Evolutionary conservation across 2,797 vertebrate species (phyloP).

Genomic region (Periophthalmus magnuspinnatus): DNA sequence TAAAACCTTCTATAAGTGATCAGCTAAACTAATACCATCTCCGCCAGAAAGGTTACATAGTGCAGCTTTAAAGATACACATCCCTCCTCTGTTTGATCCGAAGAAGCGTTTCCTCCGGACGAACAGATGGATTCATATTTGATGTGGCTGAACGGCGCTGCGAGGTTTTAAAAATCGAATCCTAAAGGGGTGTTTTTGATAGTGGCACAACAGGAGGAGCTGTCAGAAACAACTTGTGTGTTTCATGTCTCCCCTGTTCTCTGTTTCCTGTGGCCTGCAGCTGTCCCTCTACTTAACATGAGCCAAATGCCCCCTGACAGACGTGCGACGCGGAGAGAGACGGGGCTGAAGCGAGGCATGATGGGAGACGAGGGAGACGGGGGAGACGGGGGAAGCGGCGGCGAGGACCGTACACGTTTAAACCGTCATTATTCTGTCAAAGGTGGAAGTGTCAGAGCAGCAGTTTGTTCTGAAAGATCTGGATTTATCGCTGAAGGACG

Average conservation of each 20-base stretch:
- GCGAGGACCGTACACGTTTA: constrained; percentile 32
- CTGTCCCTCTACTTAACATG: constrained; percentile 71
- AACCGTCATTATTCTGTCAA: constrained; percentile 2
- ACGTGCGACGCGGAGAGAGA: constrained; percentile 59
- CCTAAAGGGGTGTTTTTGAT: constrained; percentile 41
- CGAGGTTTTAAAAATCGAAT: constrained; percentile 13
- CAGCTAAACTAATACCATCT: too few relatives aligned
- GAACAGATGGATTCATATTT: constrained; percentile 46
- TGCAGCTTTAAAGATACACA: too few relatives aligned
- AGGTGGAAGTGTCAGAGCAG: background rate
- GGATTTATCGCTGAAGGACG: background rate
- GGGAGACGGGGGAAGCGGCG: constrained; percentile 15
- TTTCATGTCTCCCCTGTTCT: constrained; percentile 60
- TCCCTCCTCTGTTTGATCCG: background rate
- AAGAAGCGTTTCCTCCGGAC: constrained; percentile 31
- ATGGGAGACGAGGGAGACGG: constrained; percentile 21
- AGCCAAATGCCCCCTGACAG: constrained; percentile 73
- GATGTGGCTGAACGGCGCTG: constrained; percentile 26
- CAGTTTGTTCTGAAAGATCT: background rate
- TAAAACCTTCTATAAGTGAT: too few relatives aligned
- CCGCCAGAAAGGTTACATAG: too few relatives aligned
- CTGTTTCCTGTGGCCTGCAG: constrained; percentile 67
- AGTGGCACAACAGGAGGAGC: constrained; percentile 60
- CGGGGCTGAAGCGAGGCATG: constrained; percentile 54
- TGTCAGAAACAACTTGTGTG: constrained; percentile 65